These are phyloP conservation scores for Clarias platycephalus DNA, from an alignment of 2,797 vertebrate species.

Conservation along the genomic window DNA sequence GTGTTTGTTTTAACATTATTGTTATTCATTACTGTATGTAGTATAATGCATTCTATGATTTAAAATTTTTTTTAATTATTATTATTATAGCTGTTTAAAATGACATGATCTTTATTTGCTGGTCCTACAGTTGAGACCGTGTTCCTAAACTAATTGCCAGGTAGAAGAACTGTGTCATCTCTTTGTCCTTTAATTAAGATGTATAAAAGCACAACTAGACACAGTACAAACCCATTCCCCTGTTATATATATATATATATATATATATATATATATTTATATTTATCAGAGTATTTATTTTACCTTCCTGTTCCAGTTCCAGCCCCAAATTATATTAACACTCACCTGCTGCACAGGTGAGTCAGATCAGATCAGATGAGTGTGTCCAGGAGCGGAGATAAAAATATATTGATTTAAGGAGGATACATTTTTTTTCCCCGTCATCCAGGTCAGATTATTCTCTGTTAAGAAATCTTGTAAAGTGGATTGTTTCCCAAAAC, in stretches of 20 bases:
- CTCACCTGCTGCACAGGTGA: not conserved
- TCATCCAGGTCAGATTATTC: not conserved
- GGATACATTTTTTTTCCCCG: not conserved
- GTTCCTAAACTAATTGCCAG: not conserved
- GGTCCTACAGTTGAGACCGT: not conserved
- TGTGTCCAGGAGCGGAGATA: too few relatives aligned
- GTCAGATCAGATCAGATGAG: not conserved
- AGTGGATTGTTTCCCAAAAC: not conserved
- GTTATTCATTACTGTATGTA: not conserved
- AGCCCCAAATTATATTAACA: too few relatives aligned
- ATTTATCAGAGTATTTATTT: not conserved
- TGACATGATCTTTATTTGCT: not conserved
- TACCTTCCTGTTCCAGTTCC: not conserved
- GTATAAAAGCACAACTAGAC: not conserved
- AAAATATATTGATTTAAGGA: not conserved
- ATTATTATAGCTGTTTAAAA: not conserved
- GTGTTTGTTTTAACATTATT: not conserved
- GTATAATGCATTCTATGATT: not conserved
- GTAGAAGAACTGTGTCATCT: not conserved
- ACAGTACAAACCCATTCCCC: not conserved
- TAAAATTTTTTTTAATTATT: too few relatives aligned
- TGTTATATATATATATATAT: too few relatives aligned
- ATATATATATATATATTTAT: too few relatives aligned
- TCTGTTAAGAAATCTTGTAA: not conserved
- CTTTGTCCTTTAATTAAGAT: not conserved